phyloP scores from a whole-genome alignment of 1,140 invertebrate genomes.

The Neodiprion pinetum region DNA sequence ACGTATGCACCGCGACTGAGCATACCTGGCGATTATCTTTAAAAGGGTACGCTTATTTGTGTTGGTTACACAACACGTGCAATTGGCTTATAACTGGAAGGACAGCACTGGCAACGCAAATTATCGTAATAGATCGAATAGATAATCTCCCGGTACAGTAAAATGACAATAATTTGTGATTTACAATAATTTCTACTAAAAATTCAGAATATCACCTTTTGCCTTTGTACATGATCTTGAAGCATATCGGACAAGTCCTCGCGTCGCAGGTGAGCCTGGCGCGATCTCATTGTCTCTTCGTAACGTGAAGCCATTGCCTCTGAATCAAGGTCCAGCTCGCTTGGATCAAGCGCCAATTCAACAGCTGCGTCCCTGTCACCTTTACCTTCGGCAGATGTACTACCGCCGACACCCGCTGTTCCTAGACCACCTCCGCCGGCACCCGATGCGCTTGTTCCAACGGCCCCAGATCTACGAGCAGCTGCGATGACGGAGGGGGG shows the following conservation, averaged over 20 bases:
- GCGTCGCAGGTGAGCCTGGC: slow-evolving; percentile 84
- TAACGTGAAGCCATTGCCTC: slow-evolving; percentile 96
- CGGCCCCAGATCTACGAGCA: slow-evolving; percentile 45
- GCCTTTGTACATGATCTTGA: slow-evolving; percentile 95
- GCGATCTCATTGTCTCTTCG: slow-evolving; percentile 94
- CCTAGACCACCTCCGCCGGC: neutral
- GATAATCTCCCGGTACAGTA: slow-evolving; percentile 16
- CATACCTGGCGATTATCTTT: too few species aligned
- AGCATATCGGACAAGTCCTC: slow-evolving; percentile 99
- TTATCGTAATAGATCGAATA: slow-evolving; percentile 17
- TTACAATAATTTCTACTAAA: neutral
- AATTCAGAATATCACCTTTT: slow-evolving; percentile 70
- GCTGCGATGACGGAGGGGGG: slow-evolving; percentile 63
- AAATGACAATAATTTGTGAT: slow-evolving; percentile 21
- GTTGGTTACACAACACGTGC: too few species aligned
- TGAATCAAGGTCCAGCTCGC: slow-evolving; percentile 94
- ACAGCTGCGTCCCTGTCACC: slow-evolving; percentile 75
- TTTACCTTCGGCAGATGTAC: slow-evolving; percentile 41
- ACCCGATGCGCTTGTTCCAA: slow-evolving; percentile 39
- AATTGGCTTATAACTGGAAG: too few species aligned
- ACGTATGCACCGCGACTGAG: too few species aligned
- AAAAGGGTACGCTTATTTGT: too few species aligned
- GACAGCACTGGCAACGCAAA: neutral
- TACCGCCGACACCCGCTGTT: slow-evolving; percentile 38
- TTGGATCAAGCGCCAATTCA: slow-evolving; percentile 95